Evolutionary conservation across 2,113 vertebrate species (phyloP).

Genomic region (Sinocyclocheilus anshuiensis): DNA sequence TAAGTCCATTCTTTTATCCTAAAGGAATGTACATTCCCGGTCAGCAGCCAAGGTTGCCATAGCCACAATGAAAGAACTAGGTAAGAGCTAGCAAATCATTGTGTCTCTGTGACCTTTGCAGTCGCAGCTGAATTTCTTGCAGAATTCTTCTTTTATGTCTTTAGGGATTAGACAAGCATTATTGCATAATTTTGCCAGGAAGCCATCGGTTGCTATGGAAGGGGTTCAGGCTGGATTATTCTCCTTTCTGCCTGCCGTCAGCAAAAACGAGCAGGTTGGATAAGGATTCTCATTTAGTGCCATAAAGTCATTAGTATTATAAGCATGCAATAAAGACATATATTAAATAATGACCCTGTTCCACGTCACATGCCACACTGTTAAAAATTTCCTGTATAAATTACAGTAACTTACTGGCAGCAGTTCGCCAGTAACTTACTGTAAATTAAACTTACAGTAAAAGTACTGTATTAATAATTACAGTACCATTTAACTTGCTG

Average conservation of each 20-base stretch:
- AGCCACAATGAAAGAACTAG: constrained; percentile 67
- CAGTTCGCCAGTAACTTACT: too few relatives aligned
- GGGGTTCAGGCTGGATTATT: constrained; percentile 63
- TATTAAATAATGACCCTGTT: background rate
- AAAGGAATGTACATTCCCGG: constrained; percentile 69
- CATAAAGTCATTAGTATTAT: too few relatives aligned
- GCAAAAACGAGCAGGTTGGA: constrained; percentile 65
- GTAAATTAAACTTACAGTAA: too few relatives aligned
- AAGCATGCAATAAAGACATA: background rate
- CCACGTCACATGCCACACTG: constrained; percentile 1
- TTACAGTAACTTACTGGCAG: too few relatives aligned
- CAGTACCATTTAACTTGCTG: too few relatives aligned
- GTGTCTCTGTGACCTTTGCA: background rate
- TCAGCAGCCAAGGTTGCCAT: constrained; percentile 65
- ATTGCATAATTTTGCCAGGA: constrained; percentile 70
- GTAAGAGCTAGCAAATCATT: constrained; percentile 40
- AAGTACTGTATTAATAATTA: too few relatives aligned
- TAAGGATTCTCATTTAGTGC: background rate
- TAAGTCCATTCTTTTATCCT: constrained; percentile 10
- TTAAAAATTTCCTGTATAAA: too few relatives aligned
- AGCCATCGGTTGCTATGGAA: constrained; percentile 65
- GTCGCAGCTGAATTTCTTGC: background rate
- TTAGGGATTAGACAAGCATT: constrained; percentile 47
- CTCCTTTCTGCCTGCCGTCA: constrained; percentile 63
- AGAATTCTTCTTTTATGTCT: constrained; percentile 13